A percentile compares a stretch with the other conserved stretches of the same genome.
phyloP scores from a whole-genome alignment of 2,113 vertebrate genomes.

The Vulpes vulpes region DNA sequence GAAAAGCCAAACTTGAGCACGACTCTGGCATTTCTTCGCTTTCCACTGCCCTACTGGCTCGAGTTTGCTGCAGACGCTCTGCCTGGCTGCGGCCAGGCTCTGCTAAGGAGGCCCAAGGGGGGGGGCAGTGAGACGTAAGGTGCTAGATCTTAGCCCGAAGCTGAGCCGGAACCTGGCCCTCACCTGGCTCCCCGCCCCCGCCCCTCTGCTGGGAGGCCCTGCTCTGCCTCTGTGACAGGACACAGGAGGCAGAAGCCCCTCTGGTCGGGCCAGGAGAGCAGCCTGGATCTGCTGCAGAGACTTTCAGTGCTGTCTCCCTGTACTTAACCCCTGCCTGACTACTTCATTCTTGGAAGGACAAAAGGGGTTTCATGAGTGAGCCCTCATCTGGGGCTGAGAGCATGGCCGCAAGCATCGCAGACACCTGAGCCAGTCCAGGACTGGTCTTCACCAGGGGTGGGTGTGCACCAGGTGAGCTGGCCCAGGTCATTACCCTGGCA shows the following conservation, averaged over 20 bases:
- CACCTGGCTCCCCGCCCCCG: slow-evolving; percentile 72
- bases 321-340: slow-evolving; percentile 93
- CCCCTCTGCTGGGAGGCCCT: slow-evolving; percentile 71
- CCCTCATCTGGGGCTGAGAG: background rate
- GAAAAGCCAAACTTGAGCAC: background rate
- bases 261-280: slow-evolving; percentile 90
- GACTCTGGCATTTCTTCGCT: slow-evolving; percentile 12
- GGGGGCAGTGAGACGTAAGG: background rate
- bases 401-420: background rate
- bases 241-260: slow-evolving; percentile 89
- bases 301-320: slow-evolving; percentile 90
- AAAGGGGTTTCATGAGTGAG: slow-evolving; percentile 72
- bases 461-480: slow-evolving; percentile 11
- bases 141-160: slow-evolving; percentile 80
- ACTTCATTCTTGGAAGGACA: slow-evolving; percentile 85
- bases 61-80: background rate
- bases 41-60: background rate
- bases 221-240: slow-evolving; percentile 89
- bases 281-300: slow-evolving; percentile 92
- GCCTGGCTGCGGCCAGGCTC: slow-evolving; percentile 57
- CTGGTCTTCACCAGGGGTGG: background rate
- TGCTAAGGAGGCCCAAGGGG: slow-evolving; percentile 63
- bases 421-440: background rate
- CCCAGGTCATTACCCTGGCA: background rate
- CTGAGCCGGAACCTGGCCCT: slow-evolving; percentile 77